Evolutionary conservation across 2,888 invertebrate genomes (phyloP), one percentile per base, ranked within the genome.

Genomic region (Habrosyne pyritoides): DNA sequence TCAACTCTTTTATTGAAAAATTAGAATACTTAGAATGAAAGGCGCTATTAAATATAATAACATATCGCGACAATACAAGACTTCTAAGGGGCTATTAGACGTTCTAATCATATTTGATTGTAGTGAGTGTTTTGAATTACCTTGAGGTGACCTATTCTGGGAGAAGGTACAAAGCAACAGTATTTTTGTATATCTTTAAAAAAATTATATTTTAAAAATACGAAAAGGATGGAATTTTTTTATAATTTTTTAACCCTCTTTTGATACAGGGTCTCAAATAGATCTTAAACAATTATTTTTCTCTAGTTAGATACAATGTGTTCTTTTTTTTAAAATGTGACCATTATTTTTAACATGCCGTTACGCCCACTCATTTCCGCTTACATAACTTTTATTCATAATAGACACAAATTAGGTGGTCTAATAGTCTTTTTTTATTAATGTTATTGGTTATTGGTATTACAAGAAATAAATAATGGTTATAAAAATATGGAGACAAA

Each of bases 41-140:
- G 30, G 28, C 18, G 18, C 30, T 28, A 50, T 50, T 50, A 18
- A 12, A 24, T 26, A 33, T 52, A 54, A 53, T 56, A 54, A 21
- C 52, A 48, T 24, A 51, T 54, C 47, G 51, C 53, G 47, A 48
- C 54, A 53, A 55, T 53, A 59, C 58, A 64, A 54, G 52, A 50
- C 47, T 52, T 49, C 52, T 47, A 49, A 53, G 36, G 51, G 64
- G 60, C 53, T 57, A 68, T 60, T 61, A 69, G 66, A 55, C 28
- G 54, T 56, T 61, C 65, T 77, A 79, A 83, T 78, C 68, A 64
- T 55, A 59, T 79, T 69, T 73, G 73, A 79, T 83, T 82, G 80
- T 71, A 61, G 74, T 76, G 75, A 76, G 77, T 77, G 28, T 72
- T 71, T 74, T 57, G 63, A 74, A 77, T 77, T 74, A 73, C 59